Evolutionary conservation across 2,113 vertebrate genomes (phyloP).

Genomic region (Chiloscyllium plagiosum): DNA sequence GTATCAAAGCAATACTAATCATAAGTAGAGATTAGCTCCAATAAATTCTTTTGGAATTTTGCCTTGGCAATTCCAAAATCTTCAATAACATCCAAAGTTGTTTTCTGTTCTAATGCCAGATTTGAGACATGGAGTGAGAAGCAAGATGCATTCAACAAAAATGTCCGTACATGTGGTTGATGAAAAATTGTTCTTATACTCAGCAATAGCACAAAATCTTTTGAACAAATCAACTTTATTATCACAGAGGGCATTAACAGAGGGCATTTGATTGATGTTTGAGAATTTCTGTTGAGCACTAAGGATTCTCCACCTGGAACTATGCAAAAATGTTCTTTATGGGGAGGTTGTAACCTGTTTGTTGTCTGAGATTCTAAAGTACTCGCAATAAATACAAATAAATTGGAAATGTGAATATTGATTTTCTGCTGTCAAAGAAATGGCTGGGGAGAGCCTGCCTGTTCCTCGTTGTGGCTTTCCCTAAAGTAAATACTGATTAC

Average conservation of each 20-base stretch:
- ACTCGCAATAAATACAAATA: slow-evolving; percentile 1
- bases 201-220: not conserved
- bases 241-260: too few species aligned
- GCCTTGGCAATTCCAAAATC: not conserved
- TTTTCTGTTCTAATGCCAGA: not conserved
- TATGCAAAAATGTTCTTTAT: not conserved
- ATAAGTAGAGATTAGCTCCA: not conserved
- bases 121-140: not conserved
- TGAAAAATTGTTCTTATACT: not conserved
- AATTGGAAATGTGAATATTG: slow-evolving; percentile 13
- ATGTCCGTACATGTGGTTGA: not conserved
- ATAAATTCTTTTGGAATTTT: not conserved
- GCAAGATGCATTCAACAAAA: not conserved
- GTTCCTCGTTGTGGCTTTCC: slow-evolving; percentile 21
- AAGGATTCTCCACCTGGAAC: not conserved
- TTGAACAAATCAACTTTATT: not conserved
- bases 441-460: not conserved
- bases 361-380: not conserved
- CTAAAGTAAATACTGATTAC: slow-evolving; percentile 18
- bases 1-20: not conserved
- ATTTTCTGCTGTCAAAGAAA: slow-evolving; percentile 18
- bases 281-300: not conserved
- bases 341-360: not conserved
- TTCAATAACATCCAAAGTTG: not conserved
- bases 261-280: not conserved